Evolutionary conservation across 2,888 invertebrate species (phyloP), one percentile per base, ranked within the genome.

Genomic region (Stratiomys singularior): DNA sequence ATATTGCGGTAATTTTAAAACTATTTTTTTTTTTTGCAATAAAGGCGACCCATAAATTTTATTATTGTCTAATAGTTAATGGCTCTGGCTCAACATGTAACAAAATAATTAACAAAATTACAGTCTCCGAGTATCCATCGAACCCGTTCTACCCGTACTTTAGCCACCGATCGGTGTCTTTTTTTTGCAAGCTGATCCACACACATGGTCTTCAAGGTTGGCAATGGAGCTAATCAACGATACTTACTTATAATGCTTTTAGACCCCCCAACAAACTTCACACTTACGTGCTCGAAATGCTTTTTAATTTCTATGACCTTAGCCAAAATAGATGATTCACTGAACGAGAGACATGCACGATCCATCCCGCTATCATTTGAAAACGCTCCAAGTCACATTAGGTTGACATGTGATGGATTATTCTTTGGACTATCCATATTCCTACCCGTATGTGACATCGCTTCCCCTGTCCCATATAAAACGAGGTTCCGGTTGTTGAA

Each of bases 251-350:
- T 4, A 9, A 13, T 52, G 3, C 52, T 18, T 52, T 52, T 52
- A 52, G 52, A 52, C 15, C 52, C 15, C 52, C 15, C 18, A 52
- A 52, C 37, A 52, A 52, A 52, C 15, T 52, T 52, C 52, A 15
- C 52, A n/a, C 15, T 18, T 52, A n/a, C 52, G 18, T 18, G 18
- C 18, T 18, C 4, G n/a, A 52, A 44, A 52, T 13, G 52, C 15
- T 52, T 52, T 15, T 52, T 52, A 52, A 52, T 52, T 52, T 52
- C 52, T 52, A n/a, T 13, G 52, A 52, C 52, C 52, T 52, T 52
- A 9, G 18, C n/a, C 18, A 9, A 18, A 52, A 15, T 52, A 15
- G 52, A 52, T 52, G 52, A 52, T 18, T 52, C 52, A 52, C 37
- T 37, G 3, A n/a, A n/a, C n/a, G n/a, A n/a, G 37, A 5, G 3